Evolutionary conservation across 2,888 invertebrate species (phyloP).

Genomic region (Idaea biselata): DNA sequence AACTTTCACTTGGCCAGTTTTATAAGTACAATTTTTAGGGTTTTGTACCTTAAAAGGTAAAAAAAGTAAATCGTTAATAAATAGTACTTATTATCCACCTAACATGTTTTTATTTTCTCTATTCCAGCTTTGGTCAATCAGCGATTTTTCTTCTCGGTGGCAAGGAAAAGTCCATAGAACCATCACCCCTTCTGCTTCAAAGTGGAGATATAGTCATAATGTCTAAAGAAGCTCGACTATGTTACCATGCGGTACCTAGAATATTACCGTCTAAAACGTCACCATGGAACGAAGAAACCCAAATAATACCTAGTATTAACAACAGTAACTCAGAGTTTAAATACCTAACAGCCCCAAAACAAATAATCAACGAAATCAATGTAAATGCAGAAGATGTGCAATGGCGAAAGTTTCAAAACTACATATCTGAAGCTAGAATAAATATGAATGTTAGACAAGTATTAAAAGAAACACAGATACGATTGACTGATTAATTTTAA

Average conservation of each 20-base stretch:
- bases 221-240: constrained; percentile 90
- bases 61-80: no score
- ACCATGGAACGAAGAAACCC: constrained; percentile 69
- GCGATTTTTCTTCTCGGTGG: constrained; percentile 97
- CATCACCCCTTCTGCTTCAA: constrained; percentile 86
- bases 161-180: constrained; percentile 82
- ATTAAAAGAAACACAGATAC: constrained; percentile 80
- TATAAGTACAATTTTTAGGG: no score
- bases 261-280: constrained; percentile 80
- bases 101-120: constrained; percentile 12
- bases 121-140: constrained; percentile 94
- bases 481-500: constrained; percentile 45
- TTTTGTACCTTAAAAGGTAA: no score
- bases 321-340: constrained; percentile 35
- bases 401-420: constrained; percentile 81
- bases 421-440: constrained; percentile 88
- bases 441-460: constrained; percentile 98
- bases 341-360: constrained; percentile 41
- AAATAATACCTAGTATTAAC: constrained; percentile 11
- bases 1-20: no score
- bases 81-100: no score
- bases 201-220: constrained; percentile 96
- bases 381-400: constrained; percentile 44
- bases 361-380: constrained; percentile 38
- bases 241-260: constrained; percentile 96